A percentile compares a stretch with the other conserved stretches of the same genome.
Conservation (phyloP, 1,140 invertebrate genomes). For the Tetraneura akinire region DNA sequence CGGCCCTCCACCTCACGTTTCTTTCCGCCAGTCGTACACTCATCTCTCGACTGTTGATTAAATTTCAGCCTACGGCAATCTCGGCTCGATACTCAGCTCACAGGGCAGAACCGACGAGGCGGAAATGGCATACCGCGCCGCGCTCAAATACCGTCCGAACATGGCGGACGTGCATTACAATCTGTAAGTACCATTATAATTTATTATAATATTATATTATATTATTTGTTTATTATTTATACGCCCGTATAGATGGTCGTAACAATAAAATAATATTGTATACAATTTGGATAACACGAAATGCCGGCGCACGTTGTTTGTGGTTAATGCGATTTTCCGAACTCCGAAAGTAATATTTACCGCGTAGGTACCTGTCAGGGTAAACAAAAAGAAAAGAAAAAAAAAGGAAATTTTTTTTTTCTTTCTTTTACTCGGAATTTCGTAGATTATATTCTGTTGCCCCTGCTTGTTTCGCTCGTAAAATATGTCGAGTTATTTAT, state of each 20-base stretch:
- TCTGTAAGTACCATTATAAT: slow-evolving; percentile 82
- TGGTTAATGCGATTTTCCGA: slow-evolving; percentile 16
- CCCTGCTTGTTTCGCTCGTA: slow-evolving; percentile 36
- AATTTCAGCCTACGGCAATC: slow-evolving; percentile 84
- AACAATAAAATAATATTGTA: too few relatives aligned
- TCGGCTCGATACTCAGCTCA: slow-evolving; percentile 85
- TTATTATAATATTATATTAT: not conserved
- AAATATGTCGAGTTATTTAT: slow-evolving; percentile 44
- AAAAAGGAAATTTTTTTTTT: too few relatives aligned
- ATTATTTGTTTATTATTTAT: not conserved
- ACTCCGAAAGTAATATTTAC: slow-evolving; percentile 25
- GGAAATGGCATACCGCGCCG: slow-evolving; percentile 81
- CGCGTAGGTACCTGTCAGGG: slow-evolving; percentile 5
- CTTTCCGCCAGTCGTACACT: not conserved
- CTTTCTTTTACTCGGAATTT: not conserved
- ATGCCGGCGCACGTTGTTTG: not conserved
- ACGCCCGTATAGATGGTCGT: too few relatives aligned
- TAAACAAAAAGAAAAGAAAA: not conserved
- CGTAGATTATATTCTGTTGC: not conserved
- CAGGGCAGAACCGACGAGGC: slow-evolving; percentile 81
- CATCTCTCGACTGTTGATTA: slow-evolving; percentile 53
- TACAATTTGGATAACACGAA: not conserved
- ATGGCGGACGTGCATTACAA: slow-evolving; percentile 97
- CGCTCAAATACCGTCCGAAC: slow-evolving; percentile 82
- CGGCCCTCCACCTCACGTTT: not conserved